Conservation (phyloP, 2,888 invertebrate species). For the Nomada flava region DNA sequence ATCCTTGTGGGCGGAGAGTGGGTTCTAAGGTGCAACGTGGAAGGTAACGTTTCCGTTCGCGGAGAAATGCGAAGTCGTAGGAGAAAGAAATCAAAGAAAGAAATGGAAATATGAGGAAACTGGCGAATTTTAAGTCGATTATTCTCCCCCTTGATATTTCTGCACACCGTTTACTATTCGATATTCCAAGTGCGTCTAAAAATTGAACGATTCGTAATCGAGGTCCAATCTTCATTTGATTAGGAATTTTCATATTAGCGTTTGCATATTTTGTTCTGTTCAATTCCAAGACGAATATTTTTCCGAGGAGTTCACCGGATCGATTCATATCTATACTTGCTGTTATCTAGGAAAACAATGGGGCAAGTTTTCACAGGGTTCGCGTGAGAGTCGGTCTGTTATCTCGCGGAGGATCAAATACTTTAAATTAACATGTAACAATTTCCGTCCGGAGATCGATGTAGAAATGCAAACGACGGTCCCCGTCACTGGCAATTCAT, state of each 20-base stretch:
- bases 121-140: background rate
- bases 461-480: slow-evolving; percentile 32
- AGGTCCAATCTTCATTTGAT: too few species aligned
- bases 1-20: background rate
- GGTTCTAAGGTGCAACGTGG: background rate
- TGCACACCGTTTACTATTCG: too few species aligned
- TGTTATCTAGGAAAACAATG: background rate
- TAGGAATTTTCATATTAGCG: too few species aligned
- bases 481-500: slow-evolving; percentile 40
- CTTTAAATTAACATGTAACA: slow-evolving; percentile 47
- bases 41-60: slow-evolving; percentile 37
- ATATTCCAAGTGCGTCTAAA: too few species aligned
- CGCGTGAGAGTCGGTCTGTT: slow-evolving; percentile 30
- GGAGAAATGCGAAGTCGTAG: background rate
- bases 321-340: background rate
- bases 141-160: too few species aligned
- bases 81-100: background rate
- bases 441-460: slow-evolving; percentile 44
- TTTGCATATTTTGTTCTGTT: too few species aligned
- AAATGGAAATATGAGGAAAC: background rate
- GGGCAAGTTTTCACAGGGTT: slow-evolving; percentile 16
- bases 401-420: slow-evolving; percentile 40
- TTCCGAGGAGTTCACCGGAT: background rate
- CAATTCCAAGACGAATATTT: background rate
- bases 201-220: too few species aligned